These are phyloP conservation scores for Lepidonotus clava DNA, from an alignment of 2,888 invertebrate species.

Conservation along the genomic window DNA sequence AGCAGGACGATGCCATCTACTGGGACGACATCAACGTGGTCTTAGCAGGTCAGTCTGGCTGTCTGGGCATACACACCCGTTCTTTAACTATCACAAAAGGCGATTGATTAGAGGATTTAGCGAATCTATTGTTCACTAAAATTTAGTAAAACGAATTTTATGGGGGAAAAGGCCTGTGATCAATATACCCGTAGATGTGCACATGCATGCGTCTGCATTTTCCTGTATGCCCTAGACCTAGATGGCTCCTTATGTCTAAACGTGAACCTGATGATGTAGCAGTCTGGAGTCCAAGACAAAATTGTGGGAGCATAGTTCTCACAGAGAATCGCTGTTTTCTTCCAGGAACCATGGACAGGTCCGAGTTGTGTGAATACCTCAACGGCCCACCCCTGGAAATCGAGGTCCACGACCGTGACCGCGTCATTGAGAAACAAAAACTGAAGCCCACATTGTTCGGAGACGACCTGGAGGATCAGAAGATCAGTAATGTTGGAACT, in stretches of 20 bases:
- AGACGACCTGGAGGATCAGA: conserved; percentile 79
- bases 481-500: conserved; percentile 79
- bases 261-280: too few relatives aligned
- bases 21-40: conserved; percentile 79
- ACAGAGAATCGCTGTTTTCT: neutral
- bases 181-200: too few relatives aligned
- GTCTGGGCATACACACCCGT: too few relatives aligned
- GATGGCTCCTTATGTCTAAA: too few relatives aligned
- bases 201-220: too few relatives aligned
- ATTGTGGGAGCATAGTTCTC: neutral
- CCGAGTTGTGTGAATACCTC: conserved; percentile 76
- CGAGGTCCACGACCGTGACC: conserved; percentile 79
- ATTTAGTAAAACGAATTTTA: too few relatives aligned
- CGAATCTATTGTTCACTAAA: too few relatives aligned
- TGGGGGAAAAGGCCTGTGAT: too few relatives aligned
- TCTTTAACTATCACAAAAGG: too few relatives aligned
- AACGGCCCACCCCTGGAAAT: conserved; percentile 77
- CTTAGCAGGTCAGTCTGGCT: conserved; percentile 73
- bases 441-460: conserved; percentile 78
- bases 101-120: too few relatives aligned
- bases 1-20: conserved; percentile 74
- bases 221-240: too few relatives aligned
- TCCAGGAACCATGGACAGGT: conserved; percentile 74
- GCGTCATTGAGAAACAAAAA: conserved; percentile 72
- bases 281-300: neutral